A percentile compares a stretch with the other conserved stretches of the same genome.
Evolutionary conservation across 2,113 vertebrate species (phyloP).

Genomic region (Hipposideros armiger): DNA sequence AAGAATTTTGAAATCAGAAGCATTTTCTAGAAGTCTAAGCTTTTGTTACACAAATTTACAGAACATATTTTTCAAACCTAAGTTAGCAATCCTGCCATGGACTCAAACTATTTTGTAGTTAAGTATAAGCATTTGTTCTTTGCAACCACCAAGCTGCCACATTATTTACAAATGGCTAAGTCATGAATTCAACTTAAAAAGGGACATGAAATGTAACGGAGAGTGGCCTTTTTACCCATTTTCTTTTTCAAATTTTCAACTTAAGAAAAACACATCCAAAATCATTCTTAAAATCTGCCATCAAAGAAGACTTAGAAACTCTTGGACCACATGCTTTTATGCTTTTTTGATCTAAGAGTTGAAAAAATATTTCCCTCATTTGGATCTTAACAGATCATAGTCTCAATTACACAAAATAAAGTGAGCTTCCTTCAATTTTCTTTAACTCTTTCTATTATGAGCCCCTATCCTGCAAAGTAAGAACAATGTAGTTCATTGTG

Average conservation of each 20-base stretch:
- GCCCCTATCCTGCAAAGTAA: background rate
- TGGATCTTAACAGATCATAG: background rate
- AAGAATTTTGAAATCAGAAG: background rate
- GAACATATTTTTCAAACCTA: slow-evolving; percentile 19
- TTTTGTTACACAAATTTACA: background rate
- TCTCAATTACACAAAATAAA: background rate
- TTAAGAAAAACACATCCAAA: background rate
- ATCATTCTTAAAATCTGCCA: background rate
- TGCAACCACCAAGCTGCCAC: background rate
- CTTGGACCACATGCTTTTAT: background rate
- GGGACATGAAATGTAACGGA: background rate
- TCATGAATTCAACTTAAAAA: background rate
- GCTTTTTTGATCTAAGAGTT: background rate
- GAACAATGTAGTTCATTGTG: background rate
- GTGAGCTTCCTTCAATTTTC: background rate
- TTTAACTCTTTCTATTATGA: background rate
- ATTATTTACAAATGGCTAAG: slow-evolving; percentile 12
- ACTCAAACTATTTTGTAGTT: background rate
- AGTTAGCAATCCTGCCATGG: background rate
- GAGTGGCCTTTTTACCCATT: background rate
- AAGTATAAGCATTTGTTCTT: background rate
- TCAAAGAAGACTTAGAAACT: background rate
- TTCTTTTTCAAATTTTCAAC: background rate
- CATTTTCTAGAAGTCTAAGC: background rate
- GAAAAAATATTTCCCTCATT: background rate